These are phyloP conservation scores for Galerucella nymphaeae DNA, from an alignment of 2,888 invertebrate genomes.

Conservation along the genomic window DNA sequence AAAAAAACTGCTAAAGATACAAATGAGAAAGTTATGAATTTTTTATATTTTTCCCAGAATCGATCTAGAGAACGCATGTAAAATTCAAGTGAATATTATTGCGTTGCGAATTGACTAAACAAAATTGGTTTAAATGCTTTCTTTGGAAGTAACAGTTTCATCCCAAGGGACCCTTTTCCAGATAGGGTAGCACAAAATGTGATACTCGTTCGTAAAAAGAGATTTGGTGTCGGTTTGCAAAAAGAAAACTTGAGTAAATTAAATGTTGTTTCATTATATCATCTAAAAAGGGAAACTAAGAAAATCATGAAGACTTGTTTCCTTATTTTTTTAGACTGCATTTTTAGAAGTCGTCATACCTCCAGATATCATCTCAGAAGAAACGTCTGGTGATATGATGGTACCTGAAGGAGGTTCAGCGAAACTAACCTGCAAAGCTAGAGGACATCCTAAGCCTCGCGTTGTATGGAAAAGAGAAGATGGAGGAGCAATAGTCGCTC, in stretches of 20 bases:
- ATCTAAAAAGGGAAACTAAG: background rate
- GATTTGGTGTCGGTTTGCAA: slow-evolving; percentile 42
- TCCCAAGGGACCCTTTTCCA: slow-evolving; percentile 29
- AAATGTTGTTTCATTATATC: slow-evolving; percentile 16
- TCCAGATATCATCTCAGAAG: slow-evolving; percentile 89
- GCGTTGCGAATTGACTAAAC: slow-evolving; percentile 36
- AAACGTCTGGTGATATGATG: slow-evolving; percentile 93
- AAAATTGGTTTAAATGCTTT: slow-evolving; percentile 45
- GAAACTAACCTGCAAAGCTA: slow-evolving; percentile 86
- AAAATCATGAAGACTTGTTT: background rate
- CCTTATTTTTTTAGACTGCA: slow-evolving; percentile 61
- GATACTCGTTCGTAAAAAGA: slow-evolving; percentile 40
- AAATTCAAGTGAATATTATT: slow-evolving; percentile 32
- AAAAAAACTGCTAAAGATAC: background rate
- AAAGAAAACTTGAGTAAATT: slow-evolving; percentile 35
- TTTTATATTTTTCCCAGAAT: background rate
- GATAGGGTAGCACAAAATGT: slow-evolving; percentile 37
- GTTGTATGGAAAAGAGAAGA: slow-evolving; percentile 90
- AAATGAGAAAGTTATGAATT: background rate
- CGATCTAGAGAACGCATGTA: slow-evolving; percentile 20
- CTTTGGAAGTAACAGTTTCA: slow-evolving; percentile 40
- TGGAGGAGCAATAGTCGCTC: slow-evolving; percentile 82
- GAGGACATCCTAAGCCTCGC: slow-evolving; percentile 85
- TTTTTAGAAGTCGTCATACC: slow-evolving; percentile 92
- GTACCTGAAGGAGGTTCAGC: slow-evolving; percentile 93